These are phyloP conservation scores for Antigone vipio DNA, from an alignment of 2,113 vertebrate genomes.

Conservation along the genomic window DNA sequence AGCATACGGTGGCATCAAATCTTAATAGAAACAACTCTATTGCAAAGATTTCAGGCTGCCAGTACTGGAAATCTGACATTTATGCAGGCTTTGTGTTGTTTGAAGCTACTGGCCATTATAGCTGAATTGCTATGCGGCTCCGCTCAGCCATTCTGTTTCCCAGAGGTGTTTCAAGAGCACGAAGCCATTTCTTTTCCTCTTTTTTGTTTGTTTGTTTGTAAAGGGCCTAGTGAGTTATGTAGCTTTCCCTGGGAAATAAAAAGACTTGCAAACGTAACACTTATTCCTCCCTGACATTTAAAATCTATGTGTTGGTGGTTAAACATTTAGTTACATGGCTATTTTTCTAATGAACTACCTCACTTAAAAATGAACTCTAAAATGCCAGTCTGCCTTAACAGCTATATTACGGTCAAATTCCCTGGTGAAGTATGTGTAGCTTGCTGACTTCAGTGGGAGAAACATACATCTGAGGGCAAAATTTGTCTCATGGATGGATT, in stretches of 20 bases:
- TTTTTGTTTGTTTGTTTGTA: conserved; percentile 36
- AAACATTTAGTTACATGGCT: conserved; percentile 24
- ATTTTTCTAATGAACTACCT: conserved; percentile 13
- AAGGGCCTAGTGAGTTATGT: neutral
- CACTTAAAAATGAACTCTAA: conserved; percentile 6
- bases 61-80: conserved; percentile 59
- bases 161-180: conserved; percentile 44
- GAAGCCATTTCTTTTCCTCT: conserved; percentile 15
- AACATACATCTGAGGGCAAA: neutral
- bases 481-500: neutral
- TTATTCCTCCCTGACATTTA: conserved; percentile 35
- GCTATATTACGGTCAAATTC: conserved; percentile 1
- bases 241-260: conserved; percentile 32
- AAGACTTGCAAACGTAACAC: neutral
- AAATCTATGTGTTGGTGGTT: neutral
- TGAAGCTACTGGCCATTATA: conserved; percentile 56
- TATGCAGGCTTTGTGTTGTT: conserved; percentile 52
- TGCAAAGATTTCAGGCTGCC: conserved; percentile 31
- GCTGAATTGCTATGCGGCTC: conserved; percentile 23
- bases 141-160: conserved; percentile 18
- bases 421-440: neutral
- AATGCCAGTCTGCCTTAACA: neutral
- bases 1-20: neutral
- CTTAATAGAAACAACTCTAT: conserved; percentile 18
- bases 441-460: neutral